A percentile compares a stretch with the other conserved stretches of the same genome.
Evolutionary conservation across 2,113 vertebrate species (phyloP).

Genomic region (Silurus glanis): DNA sequence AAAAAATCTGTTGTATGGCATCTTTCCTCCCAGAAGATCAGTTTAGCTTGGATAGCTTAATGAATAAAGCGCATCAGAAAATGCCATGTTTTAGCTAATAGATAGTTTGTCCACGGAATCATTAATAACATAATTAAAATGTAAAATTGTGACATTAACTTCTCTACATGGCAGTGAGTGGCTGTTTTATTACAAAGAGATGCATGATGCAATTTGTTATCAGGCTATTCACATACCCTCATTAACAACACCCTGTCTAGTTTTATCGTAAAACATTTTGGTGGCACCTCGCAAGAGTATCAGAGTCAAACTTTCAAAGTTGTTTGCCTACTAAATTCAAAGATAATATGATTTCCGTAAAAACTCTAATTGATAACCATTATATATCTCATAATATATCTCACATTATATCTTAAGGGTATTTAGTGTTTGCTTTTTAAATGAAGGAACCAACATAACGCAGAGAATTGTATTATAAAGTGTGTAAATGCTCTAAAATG

Average conservation of each 20-base stretch:
- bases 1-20: conserved; percentile 41
- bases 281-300: background rate
- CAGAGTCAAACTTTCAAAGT: background rate
- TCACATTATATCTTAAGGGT: too few relatives aligned
- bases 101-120: conserved; percentile 67
- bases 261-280: background rate
- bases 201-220: conserved; percentile 43
- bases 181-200: conserved; percentile 59
- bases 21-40: conserved; percentile 54
- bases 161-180: conserved; percentile 15
- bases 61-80: conserved; percentile 70
- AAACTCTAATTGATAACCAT: background rate
- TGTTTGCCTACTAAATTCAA: background rate
- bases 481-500: background rate
- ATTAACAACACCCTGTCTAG: background rate
- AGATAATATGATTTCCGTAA: background rate
- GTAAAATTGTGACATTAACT: conserved; percentile 49
- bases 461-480: background rate
- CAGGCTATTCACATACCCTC: background rate
- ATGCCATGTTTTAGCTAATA: conserved; percentile 74
- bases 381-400: background rate
- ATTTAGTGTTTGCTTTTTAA: background rate
- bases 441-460: background rate
- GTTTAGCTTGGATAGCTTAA: conserved; percentile 64
- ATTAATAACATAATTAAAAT: conserved; percentile 75